phyloP scores from a whole-genome alignment of 2,113 vertebrate genomes.

The Poicephalus meyeri region DNA sequence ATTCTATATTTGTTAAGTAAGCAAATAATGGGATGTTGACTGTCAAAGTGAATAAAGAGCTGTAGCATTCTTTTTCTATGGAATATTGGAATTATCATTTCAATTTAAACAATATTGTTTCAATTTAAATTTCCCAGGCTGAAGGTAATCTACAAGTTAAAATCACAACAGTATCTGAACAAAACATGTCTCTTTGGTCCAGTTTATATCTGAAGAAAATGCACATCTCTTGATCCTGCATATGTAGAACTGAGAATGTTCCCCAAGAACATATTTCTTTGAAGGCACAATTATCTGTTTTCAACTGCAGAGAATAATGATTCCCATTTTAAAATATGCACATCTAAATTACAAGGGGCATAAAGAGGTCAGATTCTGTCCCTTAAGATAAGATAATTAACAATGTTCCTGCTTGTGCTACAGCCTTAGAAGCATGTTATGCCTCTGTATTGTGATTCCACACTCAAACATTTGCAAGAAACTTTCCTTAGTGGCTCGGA shows the following conservation, averaged over 20 bases:
- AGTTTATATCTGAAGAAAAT: background rate
- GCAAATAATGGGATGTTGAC: background rate
- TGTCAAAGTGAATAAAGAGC: background rate
- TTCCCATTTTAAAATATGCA: slow-evolving; percentile 30
- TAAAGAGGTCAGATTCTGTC: slow-evolving; percentile 4
- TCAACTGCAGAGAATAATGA: background rate
- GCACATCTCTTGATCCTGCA: background rate
- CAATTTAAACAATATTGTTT: background rate
- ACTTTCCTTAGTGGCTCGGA: background rate
- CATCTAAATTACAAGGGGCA: background rate
- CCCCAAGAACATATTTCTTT: background rate
- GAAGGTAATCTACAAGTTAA: background rate
- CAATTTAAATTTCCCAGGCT: background rate
- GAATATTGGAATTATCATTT: background rate
- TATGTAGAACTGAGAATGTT: background rate
- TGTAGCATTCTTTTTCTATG: background rate
- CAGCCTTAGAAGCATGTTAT: background rate
- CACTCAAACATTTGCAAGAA: background rate
- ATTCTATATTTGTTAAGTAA: background rate
- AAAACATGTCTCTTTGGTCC: background rate
- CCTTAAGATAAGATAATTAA: slow-evolving; percentile 11
- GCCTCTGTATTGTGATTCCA: background rate
- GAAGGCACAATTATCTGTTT: slow-evolving; percentile 28
- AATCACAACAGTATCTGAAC: background rate
- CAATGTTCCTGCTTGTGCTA: background rate